A percentile compares a stretch with the other conserved stretches of the same genome.
These are phyloP conservation scores for Hemistola chrysoprasaria DNA, from an alignment of 2,888 invertebrate species.

Conservation along the genomic window DNA sequence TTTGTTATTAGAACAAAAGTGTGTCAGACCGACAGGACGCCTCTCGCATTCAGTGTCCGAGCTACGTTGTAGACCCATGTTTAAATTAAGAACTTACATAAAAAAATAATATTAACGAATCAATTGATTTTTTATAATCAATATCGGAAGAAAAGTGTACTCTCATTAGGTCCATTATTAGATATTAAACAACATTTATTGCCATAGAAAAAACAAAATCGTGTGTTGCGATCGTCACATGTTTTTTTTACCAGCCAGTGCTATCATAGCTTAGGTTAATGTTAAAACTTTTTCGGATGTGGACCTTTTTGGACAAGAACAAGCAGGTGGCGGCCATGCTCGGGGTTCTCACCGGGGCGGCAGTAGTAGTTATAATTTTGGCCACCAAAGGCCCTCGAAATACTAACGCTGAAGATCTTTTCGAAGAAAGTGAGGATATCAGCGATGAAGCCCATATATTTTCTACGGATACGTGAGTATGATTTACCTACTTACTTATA, in stretches of 20 bases:
- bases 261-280: slow-evolving; percentile 4
- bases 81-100: background rate
- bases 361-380: slow-evolving; percentile 57
- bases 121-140: too few relatives aligned
- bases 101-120: too few relatives aligned
- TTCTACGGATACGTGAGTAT: slow-evolving; percentile 60
- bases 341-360: slow-evolving; percentile 57
- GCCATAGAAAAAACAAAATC: too few relatives aligned
- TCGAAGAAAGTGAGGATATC: slow-evolving; percentile 61
- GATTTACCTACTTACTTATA: too few relatives aligned
- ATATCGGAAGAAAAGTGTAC: too few relatives aligned
- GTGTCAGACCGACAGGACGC: slow-evolving; percentile 62
- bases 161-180: too few relatives aligned
- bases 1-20: slow-evolving; percentile 69
- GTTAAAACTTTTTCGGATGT: slow-evolving; percentile 53
- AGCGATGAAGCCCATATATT: slow-evolving; percentile 61
- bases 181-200: background rate
- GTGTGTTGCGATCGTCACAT: too few relatives aligned
- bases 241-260: slow-evolving; percentile 15
- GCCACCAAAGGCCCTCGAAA: slow-evolving; percentile 53
- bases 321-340: slow-evolving; percentile 73
- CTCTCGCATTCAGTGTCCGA: slow-evolving; percentile 53
- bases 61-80: slow-evolving; percentile 23
- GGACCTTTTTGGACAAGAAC: slow-evolving; percentile 67
- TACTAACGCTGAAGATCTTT: slow-evolving; percentile 32